Evolutionary conservation across 2,797 vertebrate species (phyloP), one percentile per base, ranked within the genome.

Genomic region (Rallus crepitans): DNA sequence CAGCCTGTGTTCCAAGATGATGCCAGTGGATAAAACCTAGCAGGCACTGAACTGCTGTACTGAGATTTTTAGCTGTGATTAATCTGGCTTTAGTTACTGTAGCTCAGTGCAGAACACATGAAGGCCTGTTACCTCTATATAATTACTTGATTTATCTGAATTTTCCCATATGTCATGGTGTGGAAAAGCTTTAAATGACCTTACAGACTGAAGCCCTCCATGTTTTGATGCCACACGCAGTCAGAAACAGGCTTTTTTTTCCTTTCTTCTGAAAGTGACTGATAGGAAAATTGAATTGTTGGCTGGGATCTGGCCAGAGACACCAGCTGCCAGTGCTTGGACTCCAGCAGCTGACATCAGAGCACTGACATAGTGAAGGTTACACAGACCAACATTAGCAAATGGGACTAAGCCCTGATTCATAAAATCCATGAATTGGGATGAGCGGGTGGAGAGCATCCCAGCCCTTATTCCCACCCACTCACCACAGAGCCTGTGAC

Each of bases 251-350:
- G 70, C 24, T 90, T 68, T 27, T 92, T 92, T 83, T 55, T 82
- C 53, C 50, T 66, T 83, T 77, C 86, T 48, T 66, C 69, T 70
- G 73, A 28, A 31, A 89, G 77, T 50, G 75, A 81, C 59, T 69
- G 72, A 75, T 83, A 64, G 92, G 82, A 82, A 95, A 84, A 94
- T 76, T 59, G 83, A 94, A 85, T 91, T n/a, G 57, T 23, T 92
- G 81, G 81, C 84, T 95, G 91, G 93, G 76, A 91, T 82, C 79
- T 30, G 25, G 95, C 95, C 93, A 95, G 93, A 57, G 60, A 89
- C 57, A 82, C 45, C 90, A 89, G 78, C 92, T 97, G 92, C 85
- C 96, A 87, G 87, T 0, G 2, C 88, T 76, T 4, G 0, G 73
- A 39, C 88, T 94, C 87, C 77, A 75, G 59, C 82, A 86, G 92